These are phyloP conservation scores for Lamprologus ornatipinnis DNA, from an alignment of 2,113 vertebrate genomes.

Conservation along the genomic window DNA sequence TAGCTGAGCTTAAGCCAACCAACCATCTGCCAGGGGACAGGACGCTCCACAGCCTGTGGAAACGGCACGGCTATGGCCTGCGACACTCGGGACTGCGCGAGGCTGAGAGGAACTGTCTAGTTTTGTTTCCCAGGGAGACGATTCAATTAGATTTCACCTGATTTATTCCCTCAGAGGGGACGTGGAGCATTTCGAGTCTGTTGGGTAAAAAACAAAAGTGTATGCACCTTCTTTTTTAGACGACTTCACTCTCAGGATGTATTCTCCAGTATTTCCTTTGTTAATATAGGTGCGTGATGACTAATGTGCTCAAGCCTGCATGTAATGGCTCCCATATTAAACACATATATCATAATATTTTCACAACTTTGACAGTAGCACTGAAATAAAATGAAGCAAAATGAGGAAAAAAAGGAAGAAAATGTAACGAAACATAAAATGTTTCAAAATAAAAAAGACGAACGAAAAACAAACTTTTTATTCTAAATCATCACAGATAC, in stretches of 20 bases:
- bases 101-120: accelerated
- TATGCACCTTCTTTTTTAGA: neutral
- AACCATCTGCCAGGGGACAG: constrained; percentile 7
- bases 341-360: neutral
- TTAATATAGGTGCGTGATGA: neutral
- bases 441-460: constrained; percentile 29
- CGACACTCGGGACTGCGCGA: neutral
- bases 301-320: neutral
- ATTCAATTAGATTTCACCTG: neutral
- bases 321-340: neutral
- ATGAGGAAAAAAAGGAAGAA: neutral
- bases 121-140: neutral
- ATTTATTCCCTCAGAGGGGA: neutral
- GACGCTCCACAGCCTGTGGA: neutral
- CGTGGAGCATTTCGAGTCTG: neutral
- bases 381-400: neutral
- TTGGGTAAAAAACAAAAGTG: neutral
- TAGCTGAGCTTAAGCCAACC: neutral
- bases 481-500: constrained; percentile 63
- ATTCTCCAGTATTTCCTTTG: neutral
- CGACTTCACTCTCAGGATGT: neutral
- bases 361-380: neutral
- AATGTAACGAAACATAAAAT: neutral
- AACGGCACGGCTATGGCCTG: neutral
- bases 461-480: constrained; percentile 51